Base-by-base conservation (phyloP, 2,888 invertebrate species). In the Macropis europaea region DNA sequence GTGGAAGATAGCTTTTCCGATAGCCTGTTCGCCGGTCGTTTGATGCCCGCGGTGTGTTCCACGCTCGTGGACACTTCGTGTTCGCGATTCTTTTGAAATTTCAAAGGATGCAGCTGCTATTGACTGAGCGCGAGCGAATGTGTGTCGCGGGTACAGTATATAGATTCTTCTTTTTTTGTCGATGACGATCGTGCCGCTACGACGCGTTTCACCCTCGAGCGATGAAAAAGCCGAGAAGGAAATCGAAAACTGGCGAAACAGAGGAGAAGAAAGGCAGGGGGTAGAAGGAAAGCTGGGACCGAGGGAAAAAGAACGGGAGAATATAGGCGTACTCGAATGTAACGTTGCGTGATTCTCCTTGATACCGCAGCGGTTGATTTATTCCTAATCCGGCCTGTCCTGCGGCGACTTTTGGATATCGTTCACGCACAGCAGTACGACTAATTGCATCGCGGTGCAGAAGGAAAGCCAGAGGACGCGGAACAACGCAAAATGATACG, bases 111-210 rank as follows among this genome's bases (percentile, higher is more conserved):
- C 36, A 13, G 36, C 43, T 13, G 50, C 56, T 71, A 60, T 71
- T 38, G 68, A 68, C 68, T 61, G 53, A 56, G 61, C 62, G 57
- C 57, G 52, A 38, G 42, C 56, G 60, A 68, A 72, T 72, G 61
- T 70, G 50, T 73, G 70, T 70, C 70, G 63, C 73, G 47, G 56
- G 7, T 5, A 57, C 52, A n/a, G 36, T 72, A 68, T 71, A 69
- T 72, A 72, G 68, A 34, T 57, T 62, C 68, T 61, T 45, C 68
- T 61, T 61, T 71, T 68, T 61, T 68, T 59, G 57, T 70, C 67
- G 67, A 59, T 67, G 70, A 67, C 70, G 66, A 61, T 61, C 61
- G 61, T 61, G 45, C 26, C 40, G 32, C 68, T 64, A 57, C 52
- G 67, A 45, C 71, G 61, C 69, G 69, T 52, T 59, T 54, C 43